These are phyloP conservation scores for Acanthurus lineatus DNA, from an alignment of 2,797 vertebrate genomes.

Conservation along the genomic window DNA sequence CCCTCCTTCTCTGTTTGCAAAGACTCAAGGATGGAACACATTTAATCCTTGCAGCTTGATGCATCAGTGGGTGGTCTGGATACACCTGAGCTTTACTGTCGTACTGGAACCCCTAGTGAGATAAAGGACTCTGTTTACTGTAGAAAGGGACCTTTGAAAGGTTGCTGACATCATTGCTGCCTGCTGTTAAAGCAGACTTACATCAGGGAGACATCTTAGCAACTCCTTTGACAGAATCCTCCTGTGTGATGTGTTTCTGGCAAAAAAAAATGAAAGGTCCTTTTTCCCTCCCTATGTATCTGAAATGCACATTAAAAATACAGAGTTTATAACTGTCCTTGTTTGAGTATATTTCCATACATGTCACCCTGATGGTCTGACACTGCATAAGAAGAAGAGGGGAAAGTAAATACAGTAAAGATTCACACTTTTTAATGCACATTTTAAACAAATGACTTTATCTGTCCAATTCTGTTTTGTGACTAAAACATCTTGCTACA, in stretches of 20 bases:
- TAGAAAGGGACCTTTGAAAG: conserved; percentile 26
- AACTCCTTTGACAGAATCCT: conserved; percentile 1
- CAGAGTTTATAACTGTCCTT: neutral
- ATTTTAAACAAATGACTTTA: conserved; percentile 37
- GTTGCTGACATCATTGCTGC: conserved; percentile 24
- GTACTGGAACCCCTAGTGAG: conserved; percentile 32
- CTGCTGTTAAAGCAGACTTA: conserved; percentile 23
- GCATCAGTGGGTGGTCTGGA: conserved; percentile 59
- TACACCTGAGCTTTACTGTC: conserved; percentile 44
- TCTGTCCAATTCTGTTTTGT: conserved; percentile 11
- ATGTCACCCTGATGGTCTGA: neutral
- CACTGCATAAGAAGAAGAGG: neutral
- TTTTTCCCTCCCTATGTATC: neutral
- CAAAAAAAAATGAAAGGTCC: neutral
- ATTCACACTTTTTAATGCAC: no score
- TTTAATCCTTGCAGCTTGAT: conserved; percentile 33
- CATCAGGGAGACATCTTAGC: conserved; percentile 6
- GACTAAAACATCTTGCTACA: neutral
- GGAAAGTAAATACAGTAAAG: no score
- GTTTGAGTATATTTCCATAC: neutral
- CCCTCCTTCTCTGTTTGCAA: conserved; percentile 16
- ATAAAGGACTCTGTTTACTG: conserved; percentile 49
- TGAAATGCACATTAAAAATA: conserved; percentile 9
- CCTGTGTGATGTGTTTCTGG: neutral
- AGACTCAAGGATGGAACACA: conserved; percentile 30